Base-by-base conservation (phyloP, 1,140 invertebrate species). In the Bilobella aurantiaca region DNA sequence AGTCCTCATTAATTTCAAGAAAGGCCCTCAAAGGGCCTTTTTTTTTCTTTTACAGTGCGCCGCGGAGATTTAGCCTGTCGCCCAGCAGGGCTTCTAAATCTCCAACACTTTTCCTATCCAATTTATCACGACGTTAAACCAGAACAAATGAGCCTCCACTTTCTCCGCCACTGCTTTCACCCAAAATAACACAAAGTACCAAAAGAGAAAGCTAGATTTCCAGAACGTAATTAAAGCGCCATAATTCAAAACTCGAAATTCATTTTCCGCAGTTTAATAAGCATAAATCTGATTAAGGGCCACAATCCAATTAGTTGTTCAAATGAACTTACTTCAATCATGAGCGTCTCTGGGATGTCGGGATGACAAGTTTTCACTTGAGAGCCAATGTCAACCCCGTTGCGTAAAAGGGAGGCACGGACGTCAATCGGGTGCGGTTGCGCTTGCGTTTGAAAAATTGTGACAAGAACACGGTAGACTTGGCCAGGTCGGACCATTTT, bases 401-500 rank as follows among this genome's bases (percentile, higher is more conserved):
- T 87, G 66, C 89, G 82, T 67, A 88, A 86, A 65, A 94, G 88
- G 16, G 90, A 89, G 0, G 90, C 87, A 64, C 89, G 80, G 0
- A 94, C 86, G 64, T 73, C 71, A 46, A 73, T 70, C 56, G 70
- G 66, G 27, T 68, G 56, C 16, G 60, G 42, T 18, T 70, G 89
- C 86, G 57, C 87, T 77, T 14, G 83, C 80, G 85, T 84, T 68
- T 85, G 81, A 18, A 92, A 79, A 34, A 94, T 85, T 56, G 86
- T 88, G 0, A 90, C 90, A 0, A 85, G 85, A 0, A 93, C 83
- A 69, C 88, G 83, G 75, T 93, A 95, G 8, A 93, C 83, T 72
- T 93, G 88, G 1, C 88, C 88, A 0, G 91, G 91, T 25, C 91
- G 81, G 1, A 94, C 86, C 83, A 91, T 87, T 61, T 83, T 82